phyloP scores from a whole-genome alignment of 2,888 invertebrate species.

The Drosophila imparisetae region DNA sequence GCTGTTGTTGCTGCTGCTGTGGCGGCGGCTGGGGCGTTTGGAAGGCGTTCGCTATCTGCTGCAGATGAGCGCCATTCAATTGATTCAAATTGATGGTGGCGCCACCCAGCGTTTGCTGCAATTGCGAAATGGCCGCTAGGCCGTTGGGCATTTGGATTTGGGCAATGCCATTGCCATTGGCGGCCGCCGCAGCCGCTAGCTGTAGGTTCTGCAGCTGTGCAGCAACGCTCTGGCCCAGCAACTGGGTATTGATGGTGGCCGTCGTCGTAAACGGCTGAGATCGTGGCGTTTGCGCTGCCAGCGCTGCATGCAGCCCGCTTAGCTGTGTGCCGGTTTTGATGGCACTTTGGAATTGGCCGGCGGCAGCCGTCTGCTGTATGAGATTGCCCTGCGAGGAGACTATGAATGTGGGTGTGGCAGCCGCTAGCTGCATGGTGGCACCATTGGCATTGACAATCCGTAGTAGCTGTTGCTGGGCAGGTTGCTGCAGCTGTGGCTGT shows the following conservation, averaged over 20 bases:
- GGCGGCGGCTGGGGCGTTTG: conserved; percentile 82
- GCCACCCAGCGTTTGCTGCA: conserved; percentile 83
- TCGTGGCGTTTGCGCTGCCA: conserved; percentile 81
- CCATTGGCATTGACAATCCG: conserved; percentile 88
- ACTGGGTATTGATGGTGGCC: conserved; percentile 83
- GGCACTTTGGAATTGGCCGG: conserved; percentile 83
- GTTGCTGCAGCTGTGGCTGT: conserved; percentile 83
- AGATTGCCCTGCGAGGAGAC: conserved; percentile 85
- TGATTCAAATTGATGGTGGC: conserved; percentile 84
- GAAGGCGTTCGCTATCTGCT: conserved; percentile 83
- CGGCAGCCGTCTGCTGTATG: conserved; percentile 83
- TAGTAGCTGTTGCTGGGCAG: conserved; percentile 86
- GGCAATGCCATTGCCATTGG: conserved; percentile 82
- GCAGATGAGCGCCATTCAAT: conserved; percentile 83
- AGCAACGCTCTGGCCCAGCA: conserved; percentile 84
- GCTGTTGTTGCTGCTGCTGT: conserved; percentile 37
- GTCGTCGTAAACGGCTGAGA: conserved; percentile 84
- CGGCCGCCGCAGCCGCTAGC: conserved; percentile 80
- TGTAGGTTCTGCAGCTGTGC: conserved; percentile 84
- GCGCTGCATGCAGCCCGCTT: conserved; percentile 83
- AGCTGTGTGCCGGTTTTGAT: conserved; percentile 84
- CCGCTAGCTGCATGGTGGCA: conserved; percentile 86
- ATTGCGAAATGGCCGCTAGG: conserved; percentile 83
- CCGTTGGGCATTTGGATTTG: conserved; percentile 85
- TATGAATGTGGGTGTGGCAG: conserved; percentile 86